Conservation (phyloP, 2,797 vertebrate species). For the Alectoris magna region DNA sequence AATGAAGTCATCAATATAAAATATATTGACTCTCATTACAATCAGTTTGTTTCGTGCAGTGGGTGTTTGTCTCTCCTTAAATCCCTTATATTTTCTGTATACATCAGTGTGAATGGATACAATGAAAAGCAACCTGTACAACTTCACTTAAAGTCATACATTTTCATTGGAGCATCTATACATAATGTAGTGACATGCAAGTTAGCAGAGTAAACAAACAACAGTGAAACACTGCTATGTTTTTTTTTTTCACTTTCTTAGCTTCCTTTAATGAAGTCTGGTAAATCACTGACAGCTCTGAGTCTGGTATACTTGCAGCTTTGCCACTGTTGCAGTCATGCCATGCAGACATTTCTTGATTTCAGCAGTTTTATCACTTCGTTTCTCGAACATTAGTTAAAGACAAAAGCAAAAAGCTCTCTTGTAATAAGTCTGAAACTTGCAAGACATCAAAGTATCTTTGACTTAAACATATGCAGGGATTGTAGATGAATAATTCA, state of each 20-base stretch:
- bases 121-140: constrained; percentile 34
- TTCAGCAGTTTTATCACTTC: not conserved
- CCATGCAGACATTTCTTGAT: not conserved
- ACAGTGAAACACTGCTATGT: not conserved
- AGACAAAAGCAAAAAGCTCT: constrained; percentile 4
- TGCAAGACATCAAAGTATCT: not conserved
- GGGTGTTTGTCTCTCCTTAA: constrained; percentile 53
- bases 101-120: constrained; percentile 43
- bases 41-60: constrained; percentile 70
- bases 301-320: not conserved
- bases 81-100: constrained; percentile 16
- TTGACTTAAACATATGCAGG: constrained; percentile 33
- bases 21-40: constrained; percentile 50
- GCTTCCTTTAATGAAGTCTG: not conserved
- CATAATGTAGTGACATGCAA: constrained; percentile 43
- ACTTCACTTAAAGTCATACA: constrained; percentile 44
- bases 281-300: not conserved
- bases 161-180: constrained; percentile 59
- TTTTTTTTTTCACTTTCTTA: not conserved
- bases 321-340: not conserved
- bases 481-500: constrained; percentile 54
- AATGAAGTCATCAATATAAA: constrained; percentile 68
- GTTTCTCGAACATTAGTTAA: not conserved
- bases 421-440: constrained; percentile 15
- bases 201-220: constrained; percentile 38